phyloP scores from a whole-genome alignment of 2,797 vertebrate genomes.

The Cryptoprocta ferox region DNA sequence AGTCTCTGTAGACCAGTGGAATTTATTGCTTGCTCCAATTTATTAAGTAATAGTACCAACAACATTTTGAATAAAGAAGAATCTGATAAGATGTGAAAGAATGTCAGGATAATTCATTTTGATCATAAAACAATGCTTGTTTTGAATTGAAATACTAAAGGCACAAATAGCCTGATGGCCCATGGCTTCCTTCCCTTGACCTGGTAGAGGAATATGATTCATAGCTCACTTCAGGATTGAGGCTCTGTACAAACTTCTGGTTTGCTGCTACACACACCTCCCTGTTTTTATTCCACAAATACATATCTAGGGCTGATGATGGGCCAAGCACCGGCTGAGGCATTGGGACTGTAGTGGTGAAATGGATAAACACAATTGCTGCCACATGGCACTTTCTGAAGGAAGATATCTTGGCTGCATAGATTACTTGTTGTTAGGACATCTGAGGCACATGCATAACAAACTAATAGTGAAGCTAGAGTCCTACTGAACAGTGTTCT shows the following conservation, averaged over 20 bases:
- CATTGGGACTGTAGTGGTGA: not conserved
- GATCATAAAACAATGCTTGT: constrained; percentile 78
- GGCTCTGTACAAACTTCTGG: constrained; percentile 50
- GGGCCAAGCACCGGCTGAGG: not conserved
- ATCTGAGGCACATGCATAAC: not conserved
- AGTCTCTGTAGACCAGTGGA: constrained; percentile 83
- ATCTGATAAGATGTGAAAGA: constrained; percentile 80
- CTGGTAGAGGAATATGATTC: constrained; percentile 62
- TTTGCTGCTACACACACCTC: constrained; percentile 59
- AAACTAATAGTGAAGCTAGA: not conserved
- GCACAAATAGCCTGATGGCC: constrained; percentile 60
- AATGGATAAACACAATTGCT: not conserved
- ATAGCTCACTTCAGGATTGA: constrained; percentile 67
- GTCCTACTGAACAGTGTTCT: not conserved
- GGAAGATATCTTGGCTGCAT: not conserved
- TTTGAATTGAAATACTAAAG: constrained; percentile 58
- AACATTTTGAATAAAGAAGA: constrained; percentile 79
- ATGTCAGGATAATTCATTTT: constrained; percentile 79
- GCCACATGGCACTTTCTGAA: not conserved
- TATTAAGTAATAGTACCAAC: constrained; percentile 81
- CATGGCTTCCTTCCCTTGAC: constrained; percentile 73
- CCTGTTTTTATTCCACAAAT: not conserved
- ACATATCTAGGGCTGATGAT: not conserved
- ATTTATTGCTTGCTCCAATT: constrained; percentile 82
- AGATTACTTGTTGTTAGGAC: not conserved